phyloP scores from a whole-genome alignment of 2,113 vertebrate genomes.

The Okapia johnstoni region DNA sequence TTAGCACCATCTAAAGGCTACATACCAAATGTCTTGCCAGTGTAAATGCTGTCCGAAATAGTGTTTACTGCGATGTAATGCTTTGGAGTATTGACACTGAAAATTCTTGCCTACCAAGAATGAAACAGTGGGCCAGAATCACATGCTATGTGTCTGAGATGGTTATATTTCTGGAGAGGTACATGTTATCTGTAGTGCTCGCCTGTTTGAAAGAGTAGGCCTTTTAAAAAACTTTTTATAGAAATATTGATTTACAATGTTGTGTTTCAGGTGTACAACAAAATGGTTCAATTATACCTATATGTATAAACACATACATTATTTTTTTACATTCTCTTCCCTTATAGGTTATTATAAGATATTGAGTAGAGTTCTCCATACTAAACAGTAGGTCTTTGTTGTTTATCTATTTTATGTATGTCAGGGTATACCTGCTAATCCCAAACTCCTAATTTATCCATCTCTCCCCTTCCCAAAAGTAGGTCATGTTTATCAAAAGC shows the following conservation, averaged over 20 bases:
- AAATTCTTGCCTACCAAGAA: neutral
- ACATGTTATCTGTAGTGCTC: neutral
- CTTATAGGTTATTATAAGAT: neutral
- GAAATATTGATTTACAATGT: neutral
- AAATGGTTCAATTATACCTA: neutral
- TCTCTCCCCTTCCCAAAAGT: neutral
- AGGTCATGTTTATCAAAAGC: neutral
- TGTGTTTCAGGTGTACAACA: neutral
- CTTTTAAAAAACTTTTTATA: neutral
- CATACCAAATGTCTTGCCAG: neutral
- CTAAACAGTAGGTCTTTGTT: neutral
- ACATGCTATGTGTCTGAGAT: neutral
- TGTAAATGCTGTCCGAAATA: neutral
- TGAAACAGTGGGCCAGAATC: neutral
- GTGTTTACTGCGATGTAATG: neutral
- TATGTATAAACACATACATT: neutral
- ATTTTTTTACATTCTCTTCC: neutral
- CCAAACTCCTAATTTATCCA: neutral
- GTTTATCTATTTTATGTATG: neutral
- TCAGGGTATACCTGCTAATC: neutral
- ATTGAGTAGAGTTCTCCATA: neutral
- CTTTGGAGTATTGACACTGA: neutral
- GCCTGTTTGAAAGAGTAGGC: neutral
- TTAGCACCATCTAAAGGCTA: constrained; percentile 80
- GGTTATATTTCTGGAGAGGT: neutral